These are phyloP conservation scores for Delphinapterus leucas DNA, from an alignment of 2,113 vertebrate genomes.

Conservation along the genomic window DNA sequence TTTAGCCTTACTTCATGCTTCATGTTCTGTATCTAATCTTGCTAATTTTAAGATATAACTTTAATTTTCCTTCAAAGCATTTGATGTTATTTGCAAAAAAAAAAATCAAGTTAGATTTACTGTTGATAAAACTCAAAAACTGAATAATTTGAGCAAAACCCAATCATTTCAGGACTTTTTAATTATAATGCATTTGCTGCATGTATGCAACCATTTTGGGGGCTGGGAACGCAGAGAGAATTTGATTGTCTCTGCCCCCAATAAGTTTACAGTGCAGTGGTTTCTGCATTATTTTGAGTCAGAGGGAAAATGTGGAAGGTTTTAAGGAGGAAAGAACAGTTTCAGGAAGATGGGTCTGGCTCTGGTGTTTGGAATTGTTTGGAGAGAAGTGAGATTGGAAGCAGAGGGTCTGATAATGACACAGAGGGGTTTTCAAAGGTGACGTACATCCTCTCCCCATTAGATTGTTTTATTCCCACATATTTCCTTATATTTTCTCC, in stretches of 20 bases:
- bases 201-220: not conserved
- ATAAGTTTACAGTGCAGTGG: not conserved
- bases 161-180: not conserved
- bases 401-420: not conserved
- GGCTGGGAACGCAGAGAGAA: not conserved
- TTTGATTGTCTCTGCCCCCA: not conserved
- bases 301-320: not conserved
- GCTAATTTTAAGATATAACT: not conserved
- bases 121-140: not conserved
- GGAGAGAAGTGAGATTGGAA: not conserved
- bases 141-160: not conserved
- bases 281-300: not conserved
- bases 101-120: not conserved
- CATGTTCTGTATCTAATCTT: not conserved
- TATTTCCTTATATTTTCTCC: not conserved
- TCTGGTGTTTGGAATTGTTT: not conserved
- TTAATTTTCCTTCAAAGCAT: conserved; percentile 22
- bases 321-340: not conserved
- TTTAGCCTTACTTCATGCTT: not conserved
- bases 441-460: not conserved
- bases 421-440: not conserved
- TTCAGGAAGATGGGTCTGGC: not conserved
- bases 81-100: not conserved
- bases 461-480: not conserved
- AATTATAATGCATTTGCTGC: not conserved